A percentile compares a stretch with the other conserved stretches of the same genome.
These are phyloP conservation scores for Nycticebus coucang DNA, from an alignment of 2,113 vertebrate genomes.

Conservation along the genomic window DNA sequence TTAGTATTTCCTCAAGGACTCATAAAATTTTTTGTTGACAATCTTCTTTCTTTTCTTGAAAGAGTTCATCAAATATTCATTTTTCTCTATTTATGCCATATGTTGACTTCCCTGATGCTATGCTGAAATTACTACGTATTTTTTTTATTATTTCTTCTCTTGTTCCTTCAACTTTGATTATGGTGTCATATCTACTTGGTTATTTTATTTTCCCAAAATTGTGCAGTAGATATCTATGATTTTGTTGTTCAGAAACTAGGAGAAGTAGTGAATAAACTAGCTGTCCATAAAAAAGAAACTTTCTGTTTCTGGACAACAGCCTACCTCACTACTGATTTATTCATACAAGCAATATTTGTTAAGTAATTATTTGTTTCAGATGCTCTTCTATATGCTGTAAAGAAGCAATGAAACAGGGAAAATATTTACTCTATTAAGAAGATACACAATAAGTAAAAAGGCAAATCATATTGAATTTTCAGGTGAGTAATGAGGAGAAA, in stretches of 20 bases:
- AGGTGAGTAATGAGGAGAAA: background rate
- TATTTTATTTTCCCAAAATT: background rate
- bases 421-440: background rate
- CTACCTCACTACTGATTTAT: background rate
- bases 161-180: background rate
- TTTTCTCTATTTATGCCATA: background rate
- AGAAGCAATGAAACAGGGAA: background rate
- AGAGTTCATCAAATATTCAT: background rate
- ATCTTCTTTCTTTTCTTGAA: background rate
- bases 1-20: background rate
- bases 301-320: background rate
- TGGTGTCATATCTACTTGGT: background rate
- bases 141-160: background rate
- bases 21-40: background rate
- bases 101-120: background rate
- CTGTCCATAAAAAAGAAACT: background rate
- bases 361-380: background rate
- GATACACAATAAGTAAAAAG: background rate
- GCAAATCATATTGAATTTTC: background rate
- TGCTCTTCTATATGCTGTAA: background rate
- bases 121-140: background rate
- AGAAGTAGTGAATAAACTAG: background rate
- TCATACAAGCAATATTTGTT: background rate
- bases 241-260: background rate
- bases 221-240: background rate